phyloP scores from a whole-genome alignment of 2,113 vertebrate species.

The Marmota flaviventris region DNA sequence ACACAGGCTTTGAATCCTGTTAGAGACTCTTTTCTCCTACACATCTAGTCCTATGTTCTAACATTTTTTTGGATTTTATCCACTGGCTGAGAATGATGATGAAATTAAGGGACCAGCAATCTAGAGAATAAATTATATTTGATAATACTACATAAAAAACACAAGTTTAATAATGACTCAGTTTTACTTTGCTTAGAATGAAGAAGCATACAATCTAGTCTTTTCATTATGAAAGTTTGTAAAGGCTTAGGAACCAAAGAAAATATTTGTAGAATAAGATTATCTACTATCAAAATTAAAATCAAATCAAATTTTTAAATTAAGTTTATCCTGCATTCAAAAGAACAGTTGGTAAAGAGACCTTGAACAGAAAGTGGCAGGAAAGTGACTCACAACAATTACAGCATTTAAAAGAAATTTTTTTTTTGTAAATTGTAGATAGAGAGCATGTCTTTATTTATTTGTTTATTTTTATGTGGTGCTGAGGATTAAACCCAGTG shows the following conservation, averaged over 20 bases:
- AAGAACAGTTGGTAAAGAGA: background rate
- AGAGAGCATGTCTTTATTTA: too few relatives aligned
- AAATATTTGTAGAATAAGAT: background rate
- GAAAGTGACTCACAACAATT: background rate
- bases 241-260: background rate
- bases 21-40: background rate
- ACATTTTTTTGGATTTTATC: background rate
- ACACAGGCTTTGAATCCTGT: background rate
- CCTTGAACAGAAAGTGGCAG: background rate
- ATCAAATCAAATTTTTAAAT: background rate
- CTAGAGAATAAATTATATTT: background rate
- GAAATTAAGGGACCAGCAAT: slow-evolving; percentile 22
- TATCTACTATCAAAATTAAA: background rate
- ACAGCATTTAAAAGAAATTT: too few relatives aligned
- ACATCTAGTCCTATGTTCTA: background rate
- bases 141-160: background rate
- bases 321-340: background rate
- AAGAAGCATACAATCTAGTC: background rate
- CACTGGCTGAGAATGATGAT: background rate
- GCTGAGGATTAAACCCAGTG: too few relatives aligned
- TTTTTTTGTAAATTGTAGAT: too few relatives aligned
- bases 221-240: slow-evolving; percentile 29
- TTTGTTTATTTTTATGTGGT: too few relatives aligned
- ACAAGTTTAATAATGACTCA: slow-evolving; percentile 14
- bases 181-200: slow-evolving; percentile 21